phyloP scores from a whole-genome alignment of 2,113 vertebrate species.

The Poecilia latipinna region DNA sequence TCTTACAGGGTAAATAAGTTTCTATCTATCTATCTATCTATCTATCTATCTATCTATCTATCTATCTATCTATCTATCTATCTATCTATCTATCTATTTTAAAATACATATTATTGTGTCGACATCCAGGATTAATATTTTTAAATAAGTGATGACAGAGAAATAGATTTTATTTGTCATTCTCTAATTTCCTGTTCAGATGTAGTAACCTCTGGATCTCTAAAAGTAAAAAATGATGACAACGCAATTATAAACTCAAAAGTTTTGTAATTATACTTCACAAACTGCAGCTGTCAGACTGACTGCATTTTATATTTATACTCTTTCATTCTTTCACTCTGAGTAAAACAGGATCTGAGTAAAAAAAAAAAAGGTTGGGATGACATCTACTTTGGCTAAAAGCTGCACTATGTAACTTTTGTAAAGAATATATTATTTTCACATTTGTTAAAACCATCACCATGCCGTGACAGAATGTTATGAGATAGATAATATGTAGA shows the following conservation, averaged over 20 bases:
- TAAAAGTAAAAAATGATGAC: too few relatives aligned
- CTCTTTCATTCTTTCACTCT: too few relatives aligned
- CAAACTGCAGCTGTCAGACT: too few relatives aligned
- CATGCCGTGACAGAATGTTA: too few relatives aligned
- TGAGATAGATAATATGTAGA: too few relatives aligned
- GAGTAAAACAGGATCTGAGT: background rate
- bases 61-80: background rate
- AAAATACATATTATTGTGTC: background rate
- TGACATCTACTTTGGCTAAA: background rate
- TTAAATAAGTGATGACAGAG: background rate
- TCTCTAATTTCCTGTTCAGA: background rate
- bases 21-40: background rate
- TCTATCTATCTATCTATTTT: background rate
- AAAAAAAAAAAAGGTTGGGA: background rate
- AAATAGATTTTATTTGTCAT: background rate
- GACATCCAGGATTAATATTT: background rate
- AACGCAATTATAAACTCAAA: too few relatives aligned
- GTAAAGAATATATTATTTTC: too few relatives aligned
- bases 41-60: constrained; percentile 6
- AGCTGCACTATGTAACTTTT: background rate
- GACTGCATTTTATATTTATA: too few relatives aligned
- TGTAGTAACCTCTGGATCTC: too few relatives aligned
- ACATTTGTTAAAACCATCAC: too few relatives aligned
- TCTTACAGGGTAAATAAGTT: too few relatives aligned
- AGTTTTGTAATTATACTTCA: too few relatives aligned